Conservation (phyloP, 2,797 vertebrate species). For the Poecile montanus region DNA sequence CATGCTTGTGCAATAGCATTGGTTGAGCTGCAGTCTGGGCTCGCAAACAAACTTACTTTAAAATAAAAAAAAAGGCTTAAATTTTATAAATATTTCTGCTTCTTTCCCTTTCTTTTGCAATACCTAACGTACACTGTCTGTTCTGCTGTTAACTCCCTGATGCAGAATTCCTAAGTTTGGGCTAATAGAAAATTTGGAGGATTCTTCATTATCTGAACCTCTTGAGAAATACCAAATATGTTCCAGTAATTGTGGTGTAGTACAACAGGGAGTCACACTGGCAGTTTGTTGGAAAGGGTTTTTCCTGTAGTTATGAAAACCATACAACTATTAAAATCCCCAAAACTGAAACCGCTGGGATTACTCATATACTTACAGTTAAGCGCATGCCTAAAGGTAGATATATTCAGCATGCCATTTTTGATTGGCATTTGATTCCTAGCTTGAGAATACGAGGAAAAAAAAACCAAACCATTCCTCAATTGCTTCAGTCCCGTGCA, state of each 20-base stretch:
- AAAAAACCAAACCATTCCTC: background rate
- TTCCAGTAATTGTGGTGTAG: conserved; percentile 70
- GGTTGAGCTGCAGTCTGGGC: background rate
- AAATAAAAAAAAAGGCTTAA: background rate
- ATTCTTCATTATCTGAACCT: conserved; percentile 72
- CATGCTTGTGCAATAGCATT: background rate
- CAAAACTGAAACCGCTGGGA: conserved; percentile 56
- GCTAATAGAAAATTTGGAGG: conserved; percentile 70
- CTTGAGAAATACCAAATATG: conserved; percentile 71
- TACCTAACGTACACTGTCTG: conserved; percentile 30
- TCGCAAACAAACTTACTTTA: background rate
- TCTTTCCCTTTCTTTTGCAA: background rate
- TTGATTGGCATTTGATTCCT: conserved; percentile 21
- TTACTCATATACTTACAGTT: conserved; percentile 69
- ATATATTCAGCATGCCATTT: conserved; percentile 37
- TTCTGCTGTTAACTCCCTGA: conserved; percentile 65
- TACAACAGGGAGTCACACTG: conserved; percentile 71
- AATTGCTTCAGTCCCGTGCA: background rate
- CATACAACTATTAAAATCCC: conserved; percentile 73
- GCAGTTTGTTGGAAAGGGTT: conserved; percentile 71
- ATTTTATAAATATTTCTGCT: background rate
- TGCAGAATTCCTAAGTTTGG: conserved; percentile 67
- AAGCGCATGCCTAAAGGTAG: conserved; percentile 72
- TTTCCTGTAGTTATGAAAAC: conserved; percentile 74
- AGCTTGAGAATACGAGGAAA: conserved; percentile 8